Conservation (phyloP, 2,888 invertebrate genomes). For the Azorinus chamasolen region DNA sequence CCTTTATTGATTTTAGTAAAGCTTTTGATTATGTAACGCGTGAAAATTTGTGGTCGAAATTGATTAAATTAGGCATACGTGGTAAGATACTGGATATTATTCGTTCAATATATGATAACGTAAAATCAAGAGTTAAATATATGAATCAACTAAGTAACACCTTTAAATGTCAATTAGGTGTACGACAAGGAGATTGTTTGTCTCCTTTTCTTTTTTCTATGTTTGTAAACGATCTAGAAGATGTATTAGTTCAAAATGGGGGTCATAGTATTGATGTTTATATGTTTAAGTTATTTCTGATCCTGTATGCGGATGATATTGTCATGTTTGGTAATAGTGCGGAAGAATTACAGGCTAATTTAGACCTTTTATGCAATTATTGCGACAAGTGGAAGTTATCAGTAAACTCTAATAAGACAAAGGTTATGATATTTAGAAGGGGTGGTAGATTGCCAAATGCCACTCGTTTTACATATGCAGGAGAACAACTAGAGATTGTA, state of each 20-base stretch:
- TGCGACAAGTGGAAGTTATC: constrained; percentile 1
- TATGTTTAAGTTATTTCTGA: constrained; percentile 13
- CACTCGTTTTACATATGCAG: no score
- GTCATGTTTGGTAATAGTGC: constrained; percentile 4
- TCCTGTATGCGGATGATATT: constrained; percentile 18
- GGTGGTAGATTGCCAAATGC: no score
- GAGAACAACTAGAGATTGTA: no score
- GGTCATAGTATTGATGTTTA: not conserved
- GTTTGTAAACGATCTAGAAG: constrained; percentile 20
- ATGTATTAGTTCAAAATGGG: constrained; percentile 1
- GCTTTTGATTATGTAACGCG: constrained; percentile 33
- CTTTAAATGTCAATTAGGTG: constrained; percentile 10
- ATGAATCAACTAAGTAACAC: constrained; percentile 1
- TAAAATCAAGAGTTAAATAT: constrained; percentile 25
- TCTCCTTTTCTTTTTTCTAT: constrained; percentile 25
- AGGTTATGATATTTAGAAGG: constrained; percentile 8
- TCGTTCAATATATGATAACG: constrained; percentile 6
- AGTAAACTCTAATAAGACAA: constrained; percentile 8
- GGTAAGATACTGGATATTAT: constrained; percentile 36
- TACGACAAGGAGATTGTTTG: constrained; percentile 19
- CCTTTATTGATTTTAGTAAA: constrained; percentile 32
- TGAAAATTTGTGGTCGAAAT: constrained; percentile 27
- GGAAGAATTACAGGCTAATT: constrained; percentile 1
- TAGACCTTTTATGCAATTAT: not conserved
- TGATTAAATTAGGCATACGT: constrained; percentile 31